Base-by-base conservation (phyloP, 1,140 invertebrate species). In the Globodera rostochiensis region DNA sequence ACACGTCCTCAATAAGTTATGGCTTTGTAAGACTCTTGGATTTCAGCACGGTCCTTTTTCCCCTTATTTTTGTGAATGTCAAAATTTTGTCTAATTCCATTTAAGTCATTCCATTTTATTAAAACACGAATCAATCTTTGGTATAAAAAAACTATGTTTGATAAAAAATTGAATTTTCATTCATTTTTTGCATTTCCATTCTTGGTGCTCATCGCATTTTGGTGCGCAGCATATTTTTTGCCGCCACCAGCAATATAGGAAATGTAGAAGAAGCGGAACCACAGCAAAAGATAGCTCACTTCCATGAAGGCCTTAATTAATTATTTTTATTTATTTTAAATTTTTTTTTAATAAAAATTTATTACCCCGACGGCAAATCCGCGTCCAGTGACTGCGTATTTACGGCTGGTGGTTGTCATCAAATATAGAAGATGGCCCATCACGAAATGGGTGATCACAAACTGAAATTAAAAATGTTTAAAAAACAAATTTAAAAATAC, bases 231-330 rank as follows among this genome's bases (percentile, higher is more conserved):
- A 81, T 88, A 88, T 77, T 88, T 88, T 76, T 90, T 90, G 21
- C 87, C 87, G 9, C 87, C 87, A 49, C 73, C 76, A 25, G 76
- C 78, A 47, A 89, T 71, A 74, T 88, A 88, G 19, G 80, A 83
- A 53, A 86, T 83, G 66, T 90, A 86, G 84, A 89, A 88, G 81
- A 88, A 88, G 71, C 86, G 87, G 80, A 89, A 84, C 88, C 88
- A 88, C 21, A 88, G 78, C 21, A 90, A 53, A 60, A 90, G 78
- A 77, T 88, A 88, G 9, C 88, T 87, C 19, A 84, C 49, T n/a
- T 87, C 80, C 87, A 88, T 88, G 77, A 88, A 87, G 36, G 88
- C 81, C 77, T 78, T 46, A 76, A 49, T 76, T 49, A 66, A 47
- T 46, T 3, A 11, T 74, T 8, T 15, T 74, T 15, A 53, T 7